Percentiles rank a stretch among this genome's conserved stretches.
phyloP scores from a whole-genome alignment of 2,888 invertebrate genomes.

The Notocelia uddmanniana region DNA sequence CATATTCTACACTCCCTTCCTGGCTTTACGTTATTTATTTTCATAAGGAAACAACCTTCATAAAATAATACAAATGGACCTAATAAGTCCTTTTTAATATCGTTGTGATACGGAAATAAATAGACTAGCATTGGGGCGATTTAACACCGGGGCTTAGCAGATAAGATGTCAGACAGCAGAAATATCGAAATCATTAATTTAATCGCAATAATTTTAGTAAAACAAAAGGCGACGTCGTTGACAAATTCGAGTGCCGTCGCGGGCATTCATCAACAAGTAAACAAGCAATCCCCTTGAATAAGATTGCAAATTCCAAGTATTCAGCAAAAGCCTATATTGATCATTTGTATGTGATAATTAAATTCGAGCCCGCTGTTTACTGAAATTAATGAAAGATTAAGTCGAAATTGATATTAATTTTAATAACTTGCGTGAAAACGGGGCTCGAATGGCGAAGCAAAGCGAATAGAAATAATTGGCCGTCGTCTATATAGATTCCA shows the following conservation, averaged over 20 bases:
- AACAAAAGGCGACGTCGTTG: conserved; percentile 75
- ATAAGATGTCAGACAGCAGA: conserved; percentile 72
- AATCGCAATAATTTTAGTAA: conserved; percentile 77
- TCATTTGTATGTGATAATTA: conserved; percentile 42
- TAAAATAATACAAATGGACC: conserved; percentile 33
- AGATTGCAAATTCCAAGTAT: conserved; percentile 32
- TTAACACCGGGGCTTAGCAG: conserved; percentile 59
- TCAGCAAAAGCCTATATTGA: conserved; percentile 36
- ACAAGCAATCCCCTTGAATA: conserved; percentile 31
- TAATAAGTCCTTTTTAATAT: conserved; percentile 42
- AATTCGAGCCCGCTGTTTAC: conserved; percentile 27
- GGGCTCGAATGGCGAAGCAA: conserved; percentile 13
- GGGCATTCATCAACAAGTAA: conserved; percentile 61
- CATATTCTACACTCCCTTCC: conserved; percentile 12
- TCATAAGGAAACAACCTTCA: conserved; percentile 25
- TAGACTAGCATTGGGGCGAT: conserved; percentile 53
- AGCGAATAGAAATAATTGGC: conserved; percentile 24
- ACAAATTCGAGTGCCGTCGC: conserved; percentile 72
- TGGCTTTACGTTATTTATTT: conserved; percentile 35
- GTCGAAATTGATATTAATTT: conserved; percentile 29
- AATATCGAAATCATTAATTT: conserved; percentile 79
- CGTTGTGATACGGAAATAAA: conserved; percentile 37
- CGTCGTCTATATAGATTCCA: conserved; percentile 7
- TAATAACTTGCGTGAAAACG: conserved; percentile 26
- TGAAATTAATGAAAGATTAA: conserved; percentile 39